Percentiles rank a stretch among this genome's conserved stretches.
These are phyloP conservation scores for Bembecia ichneumoniformis DNA, from an alignment of 2,888 invertebrate genomes.

Conservation along the genomic window DNA sequence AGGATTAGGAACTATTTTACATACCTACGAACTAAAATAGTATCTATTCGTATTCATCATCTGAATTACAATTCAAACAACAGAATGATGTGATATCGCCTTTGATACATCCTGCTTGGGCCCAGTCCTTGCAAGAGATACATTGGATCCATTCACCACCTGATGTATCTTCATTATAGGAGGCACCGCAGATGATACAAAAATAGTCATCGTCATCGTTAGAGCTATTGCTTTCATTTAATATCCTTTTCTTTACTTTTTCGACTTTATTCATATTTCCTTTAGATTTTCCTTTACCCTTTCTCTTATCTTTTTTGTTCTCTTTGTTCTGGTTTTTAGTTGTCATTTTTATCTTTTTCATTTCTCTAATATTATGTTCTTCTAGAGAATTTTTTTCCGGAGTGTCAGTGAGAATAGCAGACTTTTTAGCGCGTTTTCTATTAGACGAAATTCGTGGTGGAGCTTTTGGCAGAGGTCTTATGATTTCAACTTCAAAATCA, in stretches of 20 bases:
- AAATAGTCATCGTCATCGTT: background rate
- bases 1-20: background rate
- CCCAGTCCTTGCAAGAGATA: constrained; percentile 1
- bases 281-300: background rate
- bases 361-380: background rate
- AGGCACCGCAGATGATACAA: background rate
- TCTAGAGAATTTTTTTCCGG: constrained; percentile 3
- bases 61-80: background rate
- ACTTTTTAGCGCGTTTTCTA: constrained; percentile 1
- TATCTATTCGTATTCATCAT: constrained; percentile 1
- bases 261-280: no score
- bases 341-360: background rate
- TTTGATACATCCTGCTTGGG: background rate
- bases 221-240: background rate
- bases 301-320: background rate
- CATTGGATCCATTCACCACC: constrained; percentile 1
- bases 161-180: background rate
- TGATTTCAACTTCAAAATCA: background rate
- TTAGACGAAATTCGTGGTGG: background rate
- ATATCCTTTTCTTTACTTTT: background rate
- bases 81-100: background rate
- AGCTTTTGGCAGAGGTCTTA: background rate
- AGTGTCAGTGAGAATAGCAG: constrained; percentile 3
- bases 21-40: background rate
- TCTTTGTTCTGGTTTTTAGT: background rate